Evolutionary conservation across 2,888 invertebrate species (phyloP).

Genomic region (Hydropsyche betteni): DNA sequence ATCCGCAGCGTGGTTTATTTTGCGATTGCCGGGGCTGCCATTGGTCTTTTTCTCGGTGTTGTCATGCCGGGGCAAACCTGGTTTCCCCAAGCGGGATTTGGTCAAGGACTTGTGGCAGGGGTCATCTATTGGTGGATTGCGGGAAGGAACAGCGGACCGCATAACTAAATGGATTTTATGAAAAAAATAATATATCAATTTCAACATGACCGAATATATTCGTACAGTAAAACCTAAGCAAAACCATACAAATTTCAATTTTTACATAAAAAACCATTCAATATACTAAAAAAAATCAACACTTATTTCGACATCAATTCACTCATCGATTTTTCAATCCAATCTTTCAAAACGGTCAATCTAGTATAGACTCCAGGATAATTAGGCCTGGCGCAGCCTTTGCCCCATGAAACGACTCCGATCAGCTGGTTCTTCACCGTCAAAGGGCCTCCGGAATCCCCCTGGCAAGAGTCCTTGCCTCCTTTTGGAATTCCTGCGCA

Average conservation of each 20-base stretch:
- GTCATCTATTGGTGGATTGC: too few relatives aligned
- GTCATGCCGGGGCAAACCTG: too few relatives aligned
- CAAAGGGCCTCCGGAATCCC: slow-evolving; percentile 64
- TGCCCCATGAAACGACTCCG: slow-evolving; percentile 64
- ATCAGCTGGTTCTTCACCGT: slow-evolving; percentile 61
- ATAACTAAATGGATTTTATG: background rate
- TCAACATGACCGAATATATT: too few relatives aligned
- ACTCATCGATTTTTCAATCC: slow-evolving; percentile 58
- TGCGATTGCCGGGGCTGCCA: too few relatives aligned
- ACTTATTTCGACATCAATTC: background rate
- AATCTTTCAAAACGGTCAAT: slow-evolving; percentile 60
- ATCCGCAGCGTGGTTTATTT: too few relatives aligned
- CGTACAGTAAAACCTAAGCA: background rate
- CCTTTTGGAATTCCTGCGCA: slow-evolving; percentile 22
- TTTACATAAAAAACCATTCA: background rate
- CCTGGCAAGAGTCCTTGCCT: slow-evolving; percentile 58
- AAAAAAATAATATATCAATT: too few relatives aligned
- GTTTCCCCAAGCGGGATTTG: too few relatives aligned
- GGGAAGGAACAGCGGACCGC: too few relatives aligned
- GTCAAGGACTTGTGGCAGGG: too few relatives aligned
- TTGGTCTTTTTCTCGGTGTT: too few relatives aligned
- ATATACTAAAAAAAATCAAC: background rate
- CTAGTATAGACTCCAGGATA: slow-evolving; percentile 64
- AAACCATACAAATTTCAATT: background rate
- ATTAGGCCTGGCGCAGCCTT: slow-evolving; percentile 62